Evolutionary conservation across 2,888 invertebrate genomes (phyloP).

Genomic region (Nomada ferruginata): DNA sequence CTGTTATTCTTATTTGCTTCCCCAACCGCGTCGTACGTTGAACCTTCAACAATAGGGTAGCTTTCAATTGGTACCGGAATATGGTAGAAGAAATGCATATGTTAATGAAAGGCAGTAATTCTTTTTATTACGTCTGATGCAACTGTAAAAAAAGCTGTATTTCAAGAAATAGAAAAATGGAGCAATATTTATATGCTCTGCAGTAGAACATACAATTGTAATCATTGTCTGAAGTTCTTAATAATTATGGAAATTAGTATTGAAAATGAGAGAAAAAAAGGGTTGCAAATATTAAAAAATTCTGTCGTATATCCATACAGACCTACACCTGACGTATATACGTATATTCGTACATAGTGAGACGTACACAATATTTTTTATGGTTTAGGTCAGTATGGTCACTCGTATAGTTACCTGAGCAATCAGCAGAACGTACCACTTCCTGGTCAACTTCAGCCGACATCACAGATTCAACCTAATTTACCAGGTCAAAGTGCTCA

Average conservation of each 20-base stretch:
- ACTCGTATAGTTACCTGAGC: constrained; percentile 77
- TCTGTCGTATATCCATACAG: no score
- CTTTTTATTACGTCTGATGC: no score
- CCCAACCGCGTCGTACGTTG: constrained; percentile 36
- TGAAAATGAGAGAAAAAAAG: no score
- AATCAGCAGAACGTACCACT: constrained; percentile 77
- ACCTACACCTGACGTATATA: no score
- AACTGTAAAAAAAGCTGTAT: no score
- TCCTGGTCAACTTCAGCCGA: constrained; percentile 80
- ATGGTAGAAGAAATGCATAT: neutral
- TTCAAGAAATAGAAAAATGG: no score
- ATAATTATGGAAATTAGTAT: no score
- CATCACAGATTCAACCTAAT: constrained; percentile 78
- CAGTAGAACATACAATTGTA: no score
- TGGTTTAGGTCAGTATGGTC: constrained; percentile 75
- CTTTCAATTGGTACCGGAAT: constrained; percentile 11
- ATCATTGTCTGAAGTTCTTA: no score
- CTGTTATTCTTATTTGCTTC: constrained; percentile 28
- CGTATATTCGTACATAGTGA: no score
- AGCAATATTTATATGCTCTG: no score
- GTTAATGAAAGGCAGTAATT: neutral
- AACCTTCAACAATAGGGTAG: constrained; percentile 15
- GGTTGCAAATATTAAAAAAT: no score
- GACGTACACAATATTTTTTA: neutral
- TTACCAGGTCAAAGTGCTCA: constrained; percentile 82